Evolutionary conservation across 2,888 invertebrate genomes (phyloP).

Genomic region (Drosophila meridionalis): DNA sequence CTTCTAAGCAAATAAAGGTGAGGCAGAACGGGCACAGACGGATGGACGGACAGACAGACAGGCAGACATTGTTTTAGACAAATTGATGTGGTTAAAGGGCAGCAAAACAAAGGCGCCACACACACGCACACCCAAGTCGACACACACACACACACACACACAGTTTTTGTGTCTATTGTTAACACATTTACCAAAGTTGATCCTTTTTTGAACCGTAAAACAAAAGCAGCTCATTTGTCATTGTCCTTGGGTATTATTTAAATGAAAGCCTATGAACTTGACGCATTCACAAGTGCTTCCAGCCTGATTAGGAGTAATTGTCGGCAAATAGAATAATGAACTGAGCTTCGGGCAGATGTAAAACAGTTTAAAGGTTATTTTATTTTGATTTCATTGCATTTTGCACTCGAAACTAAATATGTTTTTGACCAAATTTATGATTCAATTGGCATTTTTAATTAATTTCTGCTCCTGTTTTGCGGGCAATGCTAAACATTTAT

Average conservation of each 20-base stretch:
- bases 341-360: background rate
- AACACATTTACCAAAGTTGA: conserved; percentile 60
- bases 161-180: conserved; percentile 54
- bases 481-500: conserved; percentile 44
- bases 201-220: conserved; percentile 52
- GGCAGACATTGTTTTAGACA: conserved; percentile 63
- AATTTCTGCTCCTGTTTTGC: conserved; percentile 49
- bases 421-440: conserved; percentile 60
- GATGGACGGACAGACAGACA: background rate
- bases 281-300: conserved; percentile 33
- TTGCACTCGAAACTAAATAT: conserved; percentile 19
- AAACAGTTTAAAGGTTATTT: conserved; percentile 33
- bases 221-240: conserved; percentile 67
- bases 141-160: conserved; percentile 10
- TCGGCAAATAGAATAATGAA: conserved; percentile 17
- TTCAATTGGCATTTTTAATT: conserved; percentile 74
- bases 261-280: conserved; percentile 53
- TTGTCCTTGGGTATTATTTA: conserved; percentile 57
- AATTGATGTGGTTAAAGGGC: conserved; percentile 64
- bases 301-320: conserved; percentile 53
- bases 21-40: conserved; percentile 3
- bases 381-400: conserved; percentile 36
- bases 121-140: conserved; percentile 2
- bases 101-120: conserved; percentile 46
- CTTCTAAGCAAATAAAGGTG: conserved; percentile 45